Evolutionary conservation across 2,113 vertebrate genomes (phyloP), one percentile per base, ranked within the genome.

Genomic region (Vulpes vulpes): DNA sequence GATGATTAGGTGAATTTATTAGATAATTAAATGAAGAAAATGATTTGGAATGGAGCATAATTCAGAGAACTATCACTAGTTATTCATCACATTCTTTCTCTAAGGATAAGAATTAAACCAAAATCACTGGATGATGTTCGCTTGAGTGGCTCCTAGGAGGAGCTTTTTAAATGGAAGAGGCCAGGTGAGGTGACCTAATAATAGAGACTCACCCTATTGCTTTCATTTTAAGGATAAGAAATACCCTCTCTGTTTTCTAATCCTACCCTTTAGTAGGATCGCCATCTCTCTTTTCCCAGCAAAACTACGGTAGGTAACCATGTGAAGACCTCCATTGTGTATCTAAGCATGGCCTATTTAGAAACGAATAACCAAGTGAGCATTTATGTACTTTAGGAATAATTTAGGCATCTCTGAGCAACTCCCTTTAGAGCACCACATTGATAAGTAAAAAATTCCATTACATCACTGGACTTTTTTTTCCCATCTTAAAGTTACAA

Each of bases 391-490:
- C 55, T 57, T 91, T n/a, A 64, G 57, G 30, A 74, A 15, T 19
- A 94, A 32, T 78, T 92, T 81, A 38, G 38, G 79, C 15, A 81
- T 38, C 22, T 76, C 12, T n/a, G 27, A 89, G 22, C 9, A 94
- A 23, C 91, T 85, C 25, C 32, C 23, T 81, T 92, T 59, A 76
- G 73, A 30, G 12, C 2, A 83, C 12, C 2, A 20, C 51, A 12
- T 83, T 93, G 53, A 43, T 59, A 87, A 78, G 55, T 65, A 79
- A 97, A 76, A 83, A 91, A 69, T 94, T 91, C 23, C 16, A n/a
- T 95, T 59, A 76, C 1, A 71, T 67, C 30, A 38, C 23, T 78
- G 20, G 32, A n/a, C 64, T 1, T 20, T 53, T 86, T 73, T 71
- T 84, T 64, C 93, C 65, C n/a, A 81, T 64, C 27, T 53, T 59